Base-by-base conservation (phyloP, 1,140 invertebrate genomes). In the Holotrichia oblita region DNA sequence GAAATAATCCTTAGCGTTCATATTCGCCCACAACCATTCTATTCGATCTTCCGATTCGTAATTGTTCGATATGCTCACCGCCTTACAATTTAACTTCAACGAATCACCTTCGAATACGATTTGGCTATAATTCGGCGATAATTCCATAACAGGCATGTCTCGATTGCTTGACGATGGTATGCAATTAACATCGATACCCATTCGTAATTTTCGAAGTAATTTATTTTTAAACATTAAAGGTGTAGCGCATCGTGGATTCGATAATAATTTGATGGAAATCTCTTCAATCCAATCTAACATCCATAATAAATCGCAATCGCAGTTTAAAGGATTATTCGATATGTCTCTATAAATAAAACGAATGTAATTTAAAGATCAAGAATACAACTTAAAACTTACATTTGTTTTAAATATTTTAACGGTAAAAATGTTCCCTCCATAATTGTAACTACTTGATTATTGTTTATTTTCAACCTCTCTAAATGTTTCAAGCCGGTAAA, bases 61-160 rank as follows among this genome's bases (percentile, higher is more conserved):
- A 7, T 77, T 75, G 76, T 86, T 84, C 12, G 79, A 82, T 24
- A 90, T 86, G 78, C 86, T 89, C 2, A 92, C 93, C 0, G 93
- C 94, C 79, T 90, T 90, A 84, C 96, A 97, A 77, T 92, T 91
- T 17, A 97, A 86, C 64, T 90, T 90, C 76, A 97, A 87, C 7
- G 93, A 92, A 87, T 97, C 96, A 17, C 95, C 95, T 88, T 94
- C 93, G 85, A 97, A 97, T 1, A 96, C 94, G 9, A 97, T 88
- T 85, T 93, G 92, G 83, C 91, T 91, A 74, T 89, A 87, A 80
- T 88, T 87, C 0, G 93, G 93, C 77, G 90, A 88, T 40, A 94
- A 88, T 84, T 94, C 91, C 55, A 94, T 86, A 4, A 89, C 78
- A 6, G 91, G 89, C 34, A 87, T 84, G 6, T 85, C 81, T 78